phyloP scores from a whole-genome alignment of 1,140 invertebrate genomes.

The Diabrotica virgifera region DNA sequence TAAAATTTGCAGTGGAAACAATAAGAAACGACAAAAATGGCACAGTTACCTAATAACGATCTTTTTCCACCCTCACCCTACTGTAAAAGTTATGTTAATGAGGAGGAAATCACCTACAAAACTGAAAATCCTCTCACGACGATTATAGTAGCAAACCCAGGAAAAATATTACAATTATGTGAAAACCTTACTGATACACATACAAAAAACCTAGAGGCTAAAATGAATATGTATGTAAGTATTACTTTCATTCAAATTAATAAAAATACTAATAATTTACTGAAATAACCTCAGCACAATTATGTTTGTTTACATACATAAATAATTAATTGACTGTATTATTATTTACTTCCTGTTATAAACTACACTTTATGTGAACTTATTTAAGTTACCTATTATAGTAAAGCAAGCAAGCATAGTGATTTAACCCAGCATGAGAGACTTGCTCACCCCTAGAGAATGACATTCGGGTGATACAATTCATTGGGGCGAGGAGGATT shows the following conservation, averaged over 20 bases:
- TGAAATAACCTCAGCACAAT: no score
- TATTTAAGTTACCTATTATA: no score
- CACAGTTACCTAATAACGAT: constrained; percentile 26
- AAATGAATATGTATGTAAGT: constrained; percentile 54
- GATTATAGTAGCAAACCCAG: constrained; percentile 47
- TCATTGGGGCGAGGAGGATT: no score
- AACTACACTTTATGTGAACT: no score
- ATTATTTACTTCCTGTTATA: no score
- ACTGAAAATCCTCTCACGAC: constrained; percentile 17
- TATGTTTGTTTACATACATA: no score
- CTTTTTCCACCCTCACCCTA: constrained; percentile 34
- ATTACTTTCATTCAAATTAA: constrained; percentile 2
- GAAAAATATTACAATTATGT: constrained; percentile 52
- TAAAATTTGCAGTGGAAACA: constrained; percentile 13
- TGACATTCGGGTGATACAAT: no score
- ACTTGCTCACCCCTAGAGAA: no score
- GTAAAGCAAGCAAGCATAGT: no score
- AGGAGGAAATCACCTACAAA: constrained; percentile 3
- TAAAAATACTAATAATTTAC: no score
- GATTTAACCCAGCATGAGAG: no score
- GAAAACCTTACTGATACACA: constrained; percentile 50
- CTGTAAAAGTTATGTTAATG: constrained; percentile 27
- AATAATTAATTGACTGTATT: no score
- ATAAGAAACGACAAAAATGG: constrained; percentile 10
- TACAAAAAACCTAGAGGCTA: constrained; percentile 50